A percentile compares a stretch with the other conserved stretches of the same genome.
phyloP scores from a whole-genome alignment of 2,797 vertebrate species.

The Cetoscarus ocellatus region DNA sequence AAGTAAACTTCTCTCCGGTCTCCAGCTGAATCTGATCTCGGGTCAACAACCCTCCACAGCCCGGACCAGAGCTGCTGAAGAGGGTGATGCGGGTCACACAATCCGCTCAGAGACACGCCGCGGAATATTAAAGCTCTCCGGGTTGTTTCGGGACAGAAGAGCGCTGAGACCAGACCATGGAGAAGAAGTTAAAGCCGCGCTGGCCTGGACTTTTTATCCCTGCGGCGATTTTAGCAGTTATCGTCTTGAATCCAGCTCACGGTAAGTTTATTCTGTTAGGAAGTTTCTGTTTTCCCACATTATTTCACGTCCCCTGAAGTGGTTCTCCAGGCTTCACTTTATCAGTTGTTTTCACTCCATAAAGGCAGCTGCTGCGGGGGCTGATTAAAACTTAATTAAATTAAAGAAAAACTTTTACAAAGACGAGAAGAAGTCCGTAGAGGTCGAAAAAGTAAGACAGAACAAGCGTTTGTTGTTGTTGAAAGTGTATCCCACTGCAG shows the following conservation, averaged over 20 bases:
- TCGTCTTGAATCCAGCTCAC: constrained; percentile 32
- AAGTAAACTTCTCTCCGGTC: constrained; percentile 15
- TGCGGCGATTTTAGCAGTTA: constrained; percentile 18
- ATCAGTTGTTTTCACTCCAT: not conserved
- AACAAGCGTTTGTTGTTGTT: not conserved
- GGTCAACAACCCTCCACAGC: constrained; percentile 25
- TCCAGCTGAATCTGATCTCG: constrained; percentile 15
- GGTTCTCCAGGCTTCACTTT: not conserved
- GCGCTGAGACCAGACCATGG: constrained; percentile 41
- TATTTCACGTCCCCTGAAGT: not conserved
- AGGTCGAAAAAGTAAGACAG: not conserved
- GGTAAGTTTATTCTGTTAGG: constrained; percentile 61
- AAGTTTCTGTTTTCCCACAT: constrained; percentile 7
- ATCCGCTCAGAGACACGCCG: not conserved
- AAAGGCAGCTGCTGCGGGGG: constrained; percentile 5
- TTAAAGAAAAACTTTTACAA: too few species aligned
- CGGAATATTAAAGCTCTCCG: not conserved
- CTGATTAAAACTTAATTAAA: not conserved
- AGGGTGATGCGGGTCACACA: constrained; percentile 32
- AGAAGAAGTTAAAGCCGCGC: constrained; percentile 33
- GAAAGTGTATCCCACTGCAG: not conserved
- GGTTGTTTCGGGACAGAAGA: constrained; percentile 7
- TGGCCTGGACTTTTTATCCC: constrained; percentile 50
- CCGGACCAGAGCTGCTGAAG: not conserved
- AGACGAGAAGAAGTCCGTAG: not conserved